Conservation (phyloP, 2,888 invertebrate genomes). For the Leptothorax acervorum region DNA sequence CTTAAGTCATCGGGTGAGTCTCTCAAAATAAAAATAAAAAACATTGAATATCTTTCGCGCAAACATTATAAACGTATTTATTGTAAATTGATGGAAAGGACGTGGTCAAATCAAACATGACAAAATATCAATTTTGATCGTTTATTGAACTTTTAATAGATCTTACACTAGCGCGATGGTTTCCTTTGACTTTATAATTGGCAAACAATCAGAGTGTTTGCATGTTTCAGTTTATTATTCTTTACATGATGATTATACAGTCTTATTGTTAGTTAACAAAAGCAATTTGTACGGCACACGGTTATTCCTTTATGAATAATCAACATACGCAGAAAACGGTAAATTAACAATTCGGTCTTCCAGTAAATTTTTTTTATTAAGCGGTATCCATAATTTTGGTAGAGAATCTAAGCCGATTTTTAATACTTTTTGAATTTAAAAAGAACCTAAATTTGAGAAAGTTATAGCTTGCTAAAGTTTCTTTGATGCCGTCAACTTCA, state of each 20-base stretch:
- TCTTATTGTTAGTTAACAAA: conserved; percentile 61
- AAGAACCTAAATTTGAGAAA: too few species aligned
- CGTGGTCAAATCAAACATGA: background rate
- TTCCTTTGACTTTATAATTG: conserved; percentile 59
- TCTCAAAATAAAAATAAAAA: background rate
- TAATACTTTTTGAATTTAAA: too few species aligned
- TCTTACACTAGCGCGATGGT: conserved; percentile 61
- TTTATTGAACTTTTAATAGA: conserved; percentile 68
- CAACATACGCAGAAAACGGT: conserved; percentile 47
- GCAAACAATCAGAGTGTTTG: conserved; percentile 41
- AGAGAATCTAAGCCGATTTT: too few species aligned
- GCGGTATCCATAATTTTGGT: too few species aligned
- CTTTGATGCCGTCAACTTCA: too few species aligned
- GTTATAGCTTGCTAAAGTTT: too few species aligned
- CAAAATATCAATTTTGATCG: conserved; percentile 44
- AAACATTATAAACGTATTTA: background rate
- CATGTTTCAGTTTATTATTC: background rate
- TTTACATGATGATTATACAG: conserved; percentile 53
- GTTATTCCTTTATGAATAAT: conserved; percentile 53
- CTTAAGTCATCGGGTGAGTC: conserved; percentile 96
- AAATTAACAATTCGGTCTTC: conserved; percentile 53
- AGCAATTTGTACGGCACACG: conserved; percentile 57
- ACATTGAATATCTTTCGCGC: background rate
- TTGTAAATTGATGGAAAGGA: background rate
- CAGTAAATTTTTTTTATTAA: too few species aligned